Conservation (phyloP, 53 echinoderm and acorn worm species). For the Zoroaster sp. region DNA sequence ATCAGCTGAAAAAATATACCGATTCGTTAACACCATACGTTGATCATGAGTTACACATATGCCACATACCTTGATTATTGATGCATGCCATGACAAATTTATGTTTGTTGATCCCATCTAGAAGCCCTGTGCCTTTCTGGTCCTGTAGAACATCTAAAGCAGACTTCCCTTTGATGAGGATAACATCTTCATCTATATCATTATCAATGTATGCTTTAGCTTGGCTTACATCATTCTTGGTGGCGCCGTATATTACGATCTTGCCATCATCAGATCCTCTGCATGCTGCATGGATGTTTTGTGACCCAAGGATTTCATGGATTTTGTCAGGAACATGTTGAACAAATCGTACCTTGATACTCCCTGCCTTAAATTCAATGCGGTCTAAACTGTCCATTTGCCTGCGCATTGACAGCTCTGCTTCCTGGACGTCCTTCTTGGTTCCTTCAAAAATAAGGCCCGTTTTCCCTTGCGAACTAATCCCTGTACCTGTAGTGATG, state of each 20-base stretch:
- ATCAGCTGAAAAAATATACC: too few relatives aligned
- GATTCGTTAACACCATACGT: too few relatives aligned
- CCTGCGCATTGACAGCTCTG: not conserved
- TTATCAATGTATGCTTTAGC: conserved; percentile 15
- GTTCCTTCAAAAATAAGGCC: conserved; percentile 11
- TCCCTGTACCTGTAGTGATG: not conserved
- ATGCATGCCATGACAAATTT: conserved; percentile 2
- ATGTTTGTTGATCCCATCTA: conserved; percentile 10
- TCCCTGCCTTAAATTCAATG: conserved; percentile 2
- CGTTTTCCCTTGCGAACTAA: not conserved
- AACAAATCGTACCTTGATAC: conserved; percentile 21
- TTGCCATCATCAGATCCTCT: conserved; percentile 3
- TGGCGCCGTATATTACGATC: conserved; percentile 5
- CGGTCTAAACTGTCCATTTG: not conserved
- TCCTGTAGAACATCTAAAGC: conserved; percentile 4
- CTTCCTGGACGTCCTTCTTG: conserved; percentile 1
- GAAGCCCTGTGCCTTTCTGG: not conserved
- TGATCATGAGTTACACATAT: not conserved
- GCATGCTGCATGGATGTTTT: conserved; percentile 20
- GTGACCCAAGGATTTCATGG: conserved; percentile 22
- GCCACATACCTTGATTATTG: not conserved
- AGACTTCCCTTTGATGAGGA: not conserved
- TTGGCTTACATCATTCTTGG: not conserved
- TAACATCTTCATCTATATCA: conserved; percentile 1
- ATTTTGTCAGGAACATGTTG: conserved; percentile 30